Base-by-base conservation (phyloP, 2,888 invertebrate species). In the Peribatodes rhomboidaria region DNA sequence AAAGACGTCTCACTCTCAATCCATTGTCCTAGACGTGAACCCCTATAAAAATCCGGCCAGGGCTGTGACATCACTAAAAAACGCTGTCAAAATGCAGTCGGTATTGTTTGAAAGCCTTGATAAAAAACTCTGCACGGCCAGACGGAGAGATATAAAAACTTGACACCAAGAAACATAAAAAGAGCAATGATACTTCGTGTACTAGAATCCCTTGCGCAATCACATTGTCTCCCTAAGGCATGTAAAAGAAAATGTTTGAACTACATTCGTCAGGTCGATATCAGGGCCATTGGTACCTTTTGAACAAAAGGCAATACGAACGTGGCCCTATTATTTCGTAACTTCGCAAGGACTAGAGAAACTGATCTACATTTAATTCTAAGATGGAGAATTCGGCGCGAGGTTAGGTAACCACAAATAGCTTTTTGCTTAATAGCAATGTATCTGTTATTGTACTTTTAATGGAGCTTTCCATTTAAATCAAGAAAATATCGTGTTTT, bases 311-410 rank as follows among this genome's bases (percentile, higher is more conserved):
- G 35, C 53, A 35, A 10, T n/a, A 13, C n/a, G 35, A 20, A 66
- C 68, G 62, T 67, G 66, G 54, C 55, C 41, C 65, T 67, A 61
- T 71, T 65, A 57, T 66, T 61, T 57, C 50, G 20, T 49, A 53
- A 65, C 61, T 70, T 56, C 20, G 58, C 47, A 60, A 67, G 62
- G 65, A 60, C 62, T 46, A 59, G 65, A 69, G 76, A 77, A 80
- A 80, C 69, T 60, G 58, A 72, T 72, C 67, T 73, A 71, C 41
- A 63, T 42, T 55, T 20, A 49, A 57, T 61, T 27, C 55, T 35
- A 72, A 81, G 78, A 74, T 74, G 69, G 65, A 71, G 71, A 74
- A 82, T 80, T 74, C 69, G 72, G 81, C 71, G 76, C 86, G 77
- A 84, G 86, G 86, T 77, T 68, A 62, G 10, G 37, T 76, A 64